Evolutionary conservation across 2,113 vertebrate genomes (phyloP).

Genomic region (Scalopus aquaticus): DNA sequence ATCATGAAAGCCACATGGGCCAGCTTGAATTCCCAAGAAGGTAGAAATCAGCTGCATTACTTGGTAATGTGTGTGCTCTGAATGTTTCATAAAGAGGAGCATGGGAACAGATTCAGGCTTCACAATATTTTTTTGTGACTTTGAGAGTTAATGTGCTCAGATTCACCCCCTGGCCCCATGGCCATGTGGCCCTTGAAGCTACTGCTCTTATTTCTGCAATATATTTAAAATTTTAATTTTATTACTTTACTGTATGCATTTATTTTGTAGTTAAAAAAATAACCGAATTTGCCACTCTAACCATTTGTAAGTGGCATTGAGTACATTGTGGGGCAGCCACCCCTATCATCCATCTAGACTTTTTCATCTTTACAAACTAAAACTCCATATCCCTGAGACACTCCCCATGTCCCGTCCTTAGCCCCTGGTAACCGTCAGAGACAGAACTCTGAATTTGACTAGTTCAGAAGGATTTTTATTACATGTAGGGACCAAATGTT

Average conservation of each 20-base stretch:
- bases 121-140: background rate
- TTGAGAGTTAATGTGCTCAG: background rate
- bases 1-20: background rate
- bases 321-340: background rate
- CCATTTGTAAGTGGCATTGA: background rate
- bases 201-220: background rate
- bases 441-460: slow-evolving; percentile 16
- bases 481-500: slow-evolving; percentile 31
- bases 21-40: background rate
- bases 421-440: background rate
- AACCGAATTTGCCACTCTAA: background rate
- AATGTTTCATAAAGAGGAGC: rapidly evolving
- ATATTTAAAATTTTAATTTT: background rate
- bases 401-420: background rate
- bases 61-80: background rate
- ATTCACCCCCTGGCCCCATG: background rate
- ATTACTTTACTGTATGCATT: background rate
- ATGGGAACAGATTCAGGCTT: background rate
- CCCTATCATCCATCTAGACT: background rate
- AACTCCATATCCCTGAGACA: background rate
- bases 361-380: background rate
- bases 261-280: background rate
- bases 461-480: slow-evolving; percentile 37
- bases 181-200: background rate
- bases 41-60: background rate